Evolutionary conservation across 1,140 invertebrate species (phyloP).

Genomic region (Thereuonema tuberculata): DNA sequence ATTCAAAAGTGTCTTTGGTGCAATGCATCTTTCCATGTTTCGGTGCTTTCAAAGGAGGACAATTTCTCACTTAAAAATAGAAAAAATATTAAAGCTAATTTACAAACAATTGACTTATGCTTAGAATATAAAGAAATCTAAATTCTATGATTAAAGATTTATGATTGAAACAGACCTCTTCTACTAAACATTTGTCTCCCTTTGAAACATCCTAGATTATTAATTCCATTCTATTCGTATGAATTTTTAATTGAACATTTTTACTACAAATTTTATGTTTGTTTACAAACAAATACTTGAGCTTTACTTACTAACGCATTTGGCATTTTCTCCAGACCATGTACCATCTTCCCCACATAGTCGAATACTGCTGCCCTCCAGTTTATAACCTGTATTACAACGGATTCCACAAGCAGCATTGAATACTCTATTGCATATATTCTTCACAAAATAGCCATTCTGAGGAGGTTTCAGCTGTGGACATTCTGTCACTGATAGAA

Average conservation of each 20-base stretch:
- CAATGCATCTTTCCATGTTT: slow-evolving; percentile 45
- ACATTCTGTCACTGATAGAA: slow-evolving; percentile 42
- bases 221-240: too few relatives aligned
- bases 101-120: too few relatives aligned
- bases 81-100: slow-evolving; percentile 3
- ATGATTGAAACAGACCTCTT: too few relatives aligned
- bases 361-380: slow-evolving; percentile 47
- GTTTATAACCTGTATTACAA: slow-evolving; percentile 48
- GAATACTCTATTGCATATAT: slow-evolving; percentile 46
- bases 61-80: slow-evolving; percentile 44
- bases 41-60: slow-evolving; percentile 38
- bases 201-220: too few relatives aligned
- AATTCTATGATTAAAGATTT: too few relatives aligned
- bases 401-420: slow-evolving; percentile 54
- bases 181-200: too few relatives aligned
- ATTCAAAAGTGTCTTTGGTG: slow-evolving; percentile 39
- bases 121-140: background rate
- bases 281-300: too few relatives aligned
- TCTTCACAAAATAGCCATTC: slow-evolving; percentile 52
- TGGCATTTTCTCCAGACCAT: slow-evolving; percentile 47
- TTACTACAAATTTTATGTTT: too few relatives aligned
- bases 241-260: too few relatives aligned
- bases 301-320: slow-evolving; percentile 46
- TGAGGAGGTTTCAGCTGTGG: slow-evolving; percentile 41
- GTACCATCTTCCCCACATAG: slow-evolving; percentile 47